Conservation (phyloP, 1,140 invertebrate genomes). For the Mycetomoellerius zeteki region DNA sequence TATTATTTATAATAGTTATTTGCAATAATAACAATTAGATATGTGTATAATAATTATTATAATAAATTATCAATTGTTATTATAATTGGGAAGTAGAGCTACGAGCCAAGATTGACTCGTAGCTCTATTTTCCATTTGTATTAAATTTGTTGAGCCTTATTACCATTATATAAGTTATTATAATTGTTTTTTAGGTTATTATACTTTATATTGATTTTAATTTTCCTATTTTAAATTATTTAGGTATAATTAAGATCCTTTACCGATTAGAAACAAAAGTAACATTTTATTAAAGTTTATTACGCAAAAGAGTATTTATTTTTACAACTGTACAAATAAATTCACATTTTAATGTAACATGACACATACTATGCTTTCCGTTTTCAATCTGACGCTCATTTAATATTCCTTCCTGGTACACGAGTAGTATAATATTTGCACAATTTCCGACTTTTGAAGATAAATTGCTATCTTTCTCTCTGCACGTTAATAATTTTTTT, state of each 20-base stretch:
- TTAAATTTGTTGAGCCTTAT: no score
- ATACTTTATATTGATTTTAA: not conserved
- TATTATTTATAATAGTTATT: not conserved
- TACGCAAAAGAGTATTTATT: not conserved
- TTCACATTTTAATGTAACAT: not conserved
- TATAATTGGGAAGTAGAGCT: no score
- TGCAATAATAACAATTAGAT: constrained; percentile 9
- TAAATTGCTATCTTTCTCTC: constrained; percentile 6
- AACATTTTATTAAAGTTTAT: not conserved
- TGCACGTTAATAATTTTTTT: not conserved
- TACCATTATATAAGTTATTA: no score
- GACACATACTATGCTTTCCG: not conserved
- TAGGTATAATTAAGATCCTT: not conserved
- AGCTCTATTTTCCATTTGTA: no score
- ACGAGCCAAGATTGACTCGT: no score
- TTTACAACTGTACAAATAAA: constrained; percentile 7
- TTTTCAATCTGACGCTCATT: constrained; percentile 4
- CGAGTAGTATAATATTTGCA: constrained; percentile 1
- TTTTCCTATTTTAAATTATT: not conserved
- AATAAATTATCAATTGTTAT: not conserved
- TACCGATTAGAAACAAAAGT: not conserved
- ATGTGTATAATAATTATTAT: not conserved
- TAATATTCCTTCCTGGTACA: constrained; percentile 22
- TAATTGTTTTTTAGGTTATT: not conserved
- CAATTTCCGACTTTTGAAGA: constrained; percentile 17